These are phyloP conservation scores for Periophthalmodon schlosseri DNA, from an alignment of 2,113 vertebrate genomes.

Conservation along the genomic window DNA sequence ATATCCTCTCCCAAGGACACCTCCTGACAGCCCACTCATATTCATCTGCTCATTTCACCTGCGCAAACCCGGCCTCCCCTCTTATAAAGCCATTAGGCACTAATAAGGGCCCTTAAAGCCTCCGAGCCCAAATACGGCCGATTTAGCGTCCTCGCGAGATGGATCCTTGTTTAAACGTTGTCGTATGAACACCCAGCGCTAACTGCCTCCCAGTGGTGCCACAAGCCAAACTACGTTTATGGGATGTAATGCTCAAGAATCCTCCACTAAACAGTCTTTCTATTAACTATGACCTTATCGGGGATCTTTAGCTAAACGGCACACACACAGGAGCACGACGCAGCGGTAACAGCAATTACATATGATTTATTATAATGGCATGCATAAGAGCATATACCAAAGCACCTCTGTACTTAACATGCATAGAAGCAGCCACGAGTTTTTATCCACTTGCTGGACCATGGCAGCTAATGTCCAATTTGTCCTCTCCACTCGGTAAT, in stretches of 20 bases:
- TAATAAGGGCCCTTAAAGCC: constrained; percentile 54
- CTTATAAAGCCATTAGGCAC: constrained; percentile 51
- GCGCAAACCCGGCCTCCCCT: constrained; percentile 40
- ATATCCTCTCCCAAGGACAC: constrained; percentile 58
- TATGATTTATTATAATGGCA: constrained; percentile 47
- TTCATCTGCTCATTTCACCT: constrained; percentile 53
- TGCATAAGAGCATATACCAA: constrained; percentile 20
- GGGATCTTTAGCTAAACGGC: constrained; percentile 13
- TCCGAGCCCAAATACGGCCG: constrained; percentile 39
- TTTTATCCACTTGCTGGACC: constrained; percentile 44
- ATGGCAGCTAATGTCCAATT: constrained; percentile 42
- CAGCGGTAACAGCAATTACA: constrained; percentile 21
- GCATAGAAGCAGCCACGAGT: constrained; percentile 39
- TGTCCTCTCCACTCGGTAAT: constrained; percentile 36
- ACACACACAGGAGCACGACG: constrained; percentile 2
- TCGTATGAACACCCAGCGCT: constrained; percentile 31
- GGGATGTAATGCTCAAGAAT: constrained; percentile 25
- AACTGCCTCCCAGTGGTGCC: constrained; percentile 20
- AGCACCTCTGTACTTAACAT: constrained; percentile 45
- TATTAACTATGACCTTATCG: constrained; percentile 28
- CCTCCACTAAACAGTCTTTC: constrained; percentile 17
- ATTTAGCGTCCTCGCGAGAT: constrained; percentile 47
- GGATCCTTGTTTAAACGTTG: constrained; percentile 36
- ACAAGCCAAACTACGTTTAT: constrained; percentile 21
- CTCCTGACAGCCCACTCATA: constrained; percentile 33